Evolutionary conservation across 2,888 invertebrate species (phyloP).

Genomic region (Aelia acuminata): DNA sequence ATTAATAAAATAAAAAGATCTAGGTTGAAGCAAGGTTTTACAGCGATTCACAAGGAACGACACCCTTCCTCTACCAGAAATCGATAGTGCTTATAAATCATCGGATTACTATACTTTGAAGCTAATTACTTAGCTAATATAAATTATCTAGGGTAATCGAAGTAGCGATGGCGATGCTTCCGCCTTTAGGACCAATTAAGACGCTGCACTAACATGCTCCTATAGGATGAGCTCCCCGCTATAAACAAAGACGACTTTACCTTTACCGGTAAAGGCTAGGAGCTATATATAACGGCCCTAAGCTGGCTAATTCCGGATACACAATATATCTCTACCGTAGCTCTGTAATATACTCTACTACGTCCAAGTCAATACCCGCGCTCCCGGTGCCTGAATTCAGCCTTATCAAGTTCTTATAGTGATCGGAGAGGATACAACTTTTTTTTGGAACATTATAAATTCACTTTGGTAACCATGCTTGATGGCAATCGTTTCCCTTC

Average conservation of each 20-base stretch:
- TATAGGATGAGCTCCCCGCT: neutral
- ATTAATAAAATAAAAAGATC: no score
- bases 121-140: neutral
- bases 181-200: neutral
- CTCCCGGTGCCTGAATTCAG: neutral
- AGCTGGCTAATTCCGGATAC: neutral
- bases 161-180: neutral
- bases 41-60: no score
- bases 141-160: neutral
- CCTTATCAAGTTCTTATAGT: neutral
- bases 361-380: neutral
- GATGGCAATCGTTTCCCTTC: no score
- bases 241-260: conserved; percentile 28
- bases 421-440: no score
- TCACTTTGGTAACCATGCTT: no score
- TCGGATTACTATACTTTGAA: no score
- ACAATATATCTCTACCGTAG: neutral
- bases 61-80: no score
- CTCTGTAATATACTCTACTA: neutral
- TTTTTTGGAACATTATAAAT: no score
- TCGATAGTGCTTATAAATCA: no score
- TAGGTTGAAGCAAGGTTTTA: no score
- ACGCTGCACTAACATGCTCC: neutral
- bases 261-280: no score
- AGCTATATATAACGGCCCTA: neutral